phyloP scores from a whole-genome alignment of 2,113 vertebrate species.

The Megaptera novaeangliae region DNA sequence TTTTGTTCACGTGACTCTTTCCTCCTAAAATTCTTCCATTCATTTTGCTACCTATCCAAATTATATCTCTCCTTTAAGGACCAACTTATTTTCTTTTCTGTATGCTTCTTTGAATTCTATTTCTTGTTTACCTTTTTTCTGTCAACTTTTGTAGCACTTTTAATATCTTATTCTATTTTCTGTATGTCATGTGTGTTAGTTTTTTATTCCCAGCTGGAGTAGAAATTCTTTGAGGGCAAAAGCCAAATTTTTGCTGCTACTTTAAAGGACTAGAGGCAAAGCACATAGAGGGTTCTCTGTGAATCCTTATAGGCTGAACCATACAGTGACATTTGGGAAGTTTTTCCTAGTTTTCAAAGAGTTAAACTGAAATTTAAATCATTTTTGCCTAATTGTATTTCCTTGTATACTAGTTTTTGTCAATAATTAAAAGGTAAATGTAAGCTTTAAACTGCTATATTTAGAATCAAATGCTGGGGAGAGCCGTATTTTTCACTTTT shows the following conservation, averaged over 20 bases:
- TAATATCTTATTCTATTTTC: neutral
- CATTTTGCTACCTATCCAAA: neutral
- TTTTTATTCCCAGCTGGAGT: neutral
- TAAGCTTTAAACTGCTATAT: neutral
- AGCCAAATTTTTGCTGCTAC: neutral
- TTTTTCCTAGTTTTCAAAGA: neutral
- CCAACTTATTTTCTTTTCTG: neutral
- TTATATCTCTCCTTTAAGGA: neutral
- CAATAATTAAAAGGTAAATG: constrained; percentile 11
- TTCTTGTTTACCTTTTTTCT: neutral
- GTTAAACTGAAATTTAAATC: neutral
- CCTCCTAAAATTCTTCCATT: neutral
- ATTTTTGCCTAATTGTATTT: neutral
- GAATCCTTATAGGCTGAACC: neutral
- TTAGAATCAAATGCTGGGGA: neutral
- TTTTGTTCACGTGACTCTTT: neutral
- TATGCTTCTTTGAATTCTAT: neutral
- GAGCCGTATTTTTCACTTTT: neutral
- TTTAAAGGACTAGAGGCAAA: neutral
- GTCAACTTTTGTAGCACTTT: neutral
- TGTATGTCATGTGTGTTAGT: neutral
- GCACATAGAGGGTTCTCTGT: neutral
- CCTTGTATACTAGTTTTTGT: neutral
- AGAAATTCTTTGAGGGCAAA: neutral
- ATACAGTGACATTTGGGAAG: neutral